Conservation (phyloP, 1,140 invertebrate genomes). For the Hyles euphorbiae region DNA sequence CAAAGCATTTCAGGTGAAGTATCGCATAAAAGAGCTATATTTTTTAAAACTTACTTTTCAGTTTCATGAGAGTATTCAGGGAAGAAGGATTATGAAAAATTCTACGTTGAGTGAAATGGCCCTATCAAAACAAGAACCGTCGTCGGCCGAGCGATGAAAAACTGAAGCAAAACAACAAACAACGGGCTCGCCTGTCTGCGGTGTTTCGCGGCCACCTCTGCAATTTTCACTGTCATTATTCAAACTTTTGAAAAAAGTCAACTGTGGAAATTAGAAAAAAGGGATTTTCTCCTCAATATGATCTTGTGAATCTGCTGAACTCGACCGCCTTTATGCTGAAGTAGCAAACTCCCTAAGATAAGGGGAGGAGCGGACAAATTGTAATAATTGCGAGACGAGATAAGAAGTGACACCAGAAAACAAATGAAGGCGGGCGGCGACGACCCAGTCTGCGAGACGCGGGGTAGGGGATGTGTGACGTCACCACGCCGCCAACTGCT, state of each 20-base stretch:
- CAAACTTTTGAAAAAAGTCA: conserved; percentile 61
- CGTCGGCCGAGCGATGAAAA: conserved; percentile 39
- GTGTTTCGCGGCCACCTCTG: conserved; percentile 50
- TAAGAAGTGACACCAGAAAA: conserved; percentile 73
- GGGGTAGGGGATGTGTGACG: conserved; percentile 44
- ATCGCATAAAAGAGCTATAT: too few species aligned
- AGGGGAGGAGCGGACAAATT: conserved; percentile 73
- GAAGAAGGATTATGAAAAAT: conserved; percentile 37
- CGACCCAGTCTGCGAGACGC: conserved; percentile 20
- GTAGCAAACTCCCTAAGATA: conserved; percentile 68
- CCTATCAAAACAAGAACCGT: conserved; percentile 44
- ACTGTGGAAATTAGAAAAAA: conserved; percentile 59
- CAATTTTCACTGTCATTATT: conserved; percentile 65
- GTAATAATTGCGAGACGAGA: conserved; percentile 73
- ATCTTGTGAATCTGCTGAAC: conserved; percentile 68
- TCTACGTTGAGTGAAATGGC: conserved; percentile 39
- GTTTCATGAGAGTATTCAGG: conserved; percentile 5
- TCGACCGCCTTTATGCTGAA: conserved; percentile 66
- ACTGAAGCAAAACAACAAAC: conserved; percentile 59
- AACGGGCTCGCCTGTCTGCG: conserved; percentile 43
- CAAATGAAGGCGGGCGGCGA: conserved; percentile 63
- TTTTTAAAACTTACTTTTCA: too few species aligned
- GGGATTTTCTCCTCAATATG: conserved; percentile 58
- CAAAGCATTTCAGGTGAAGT: too few species aligned
- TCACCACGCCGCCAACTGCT: conserved; percentile 36